Base-by-base conservation (phyloP, 2,888 invertebrate genomes). In the Melanchra persicariae region DNA sequence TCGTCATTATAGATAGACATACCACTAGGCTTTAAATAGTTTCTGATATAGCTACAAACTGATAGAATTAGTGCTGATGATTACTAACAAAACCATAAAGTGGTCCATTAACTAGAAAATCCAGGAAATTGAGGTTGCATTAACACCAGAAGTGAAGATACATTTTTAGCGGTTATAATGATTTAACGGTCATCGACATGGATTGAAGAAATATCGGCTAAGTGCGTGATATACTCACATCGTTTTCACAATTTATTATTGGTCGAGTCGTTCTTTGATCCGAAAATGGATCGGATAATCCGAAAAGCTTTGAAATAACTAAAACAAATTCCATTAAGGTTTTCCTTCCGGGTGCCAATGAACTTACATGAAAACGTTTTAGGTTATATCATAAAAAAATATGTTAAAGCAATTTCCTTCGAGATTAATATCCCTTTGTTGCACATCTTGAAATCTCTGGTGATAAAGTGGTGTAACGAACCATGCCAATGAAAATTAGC, bases 91-190 rank as follows among this genome's bases (percentile, higher is more conserved):
- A 45, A 72, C 45, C 24, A 45, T 54, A 24, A 26, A 62, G 22
- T 24, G 43, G 17, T 19, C n/a, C 34, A 68, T 51, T 22, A 40
- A 54, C 15, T 37, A 17, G 12, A 37, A 19, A 22, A 45, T 65
- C 22, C 40, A 43, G 10, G 22, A 67, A 76, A 81, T 74, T 30
- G 58, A 55, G 84, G 77, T 73, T 67, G 26, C 24, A 63, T 84
- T 69, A 73, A 84, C 60, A 76, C 52, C 45, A 26, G 54, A 61
- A 68, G 45, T 57, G 22, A 37, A 63, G 30, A 59, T 64, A 52
- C 10, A 61, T 61, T 68, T 68, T 65, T 45, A 61, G n/a, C 55
- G 63, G 62, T 62, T 69, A 54, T 61, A 66, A 62, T 64, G 66
- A 67, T 67, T 64, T 63, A 81, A 40, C 66, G 81, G 75, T 65